phyloP scores from a whole-genome alignment of 2,888 invertebrate genomes.

The Matsumyia berberina region DNA sequence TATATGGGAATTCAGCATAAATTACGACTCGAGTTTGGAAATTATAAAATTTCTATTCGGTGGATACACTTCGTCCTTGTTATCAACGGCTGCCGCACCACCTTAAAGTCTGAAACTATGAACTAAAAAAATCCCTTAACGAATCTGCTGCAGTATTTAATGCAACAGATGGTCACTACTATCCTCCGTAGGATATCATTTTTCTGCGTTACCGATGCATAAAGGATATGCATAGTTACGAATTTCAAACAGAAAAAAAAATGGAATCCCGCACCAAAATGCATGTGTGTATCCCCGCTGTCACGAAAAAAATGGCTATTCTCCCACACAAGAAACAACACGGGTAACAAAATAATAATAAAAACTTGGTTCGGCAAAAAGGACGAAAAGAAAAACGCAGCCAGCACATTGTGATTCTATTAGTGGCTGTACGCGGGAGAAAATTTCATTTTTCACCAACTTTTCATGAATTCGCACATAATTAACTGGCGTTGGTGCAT shows the following conservation, averaged over 20 bases:
- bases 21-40: constrained; percentile 64
- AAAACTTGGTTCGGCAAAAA: constrained; percentile 35
- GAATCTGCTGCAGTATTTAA: constrained; percentile 61
- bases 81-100: constrained; percentile 36
- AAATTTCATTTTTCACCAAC: constrained; percentile 65
- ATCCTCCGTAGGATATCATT: constrained; percentile 50
- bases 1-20: constrained; percentile 64
- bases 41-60: constrained; percentile 70
- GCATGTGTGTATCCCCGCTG: constrained; percentile 44
- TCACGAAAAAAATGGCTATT: constrained; percentile 51
- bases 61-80: constrained; percentile 52
- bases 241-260: constrained; percentile 46
- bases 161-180: constrained; percentile 73
- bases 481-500: constrained; percentile 71
- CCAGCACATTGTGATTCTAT: constrained; percentile 66
- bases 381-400: constrained; percentile 26
- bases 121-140: constrained; percentile 34
- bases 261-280: neutral
- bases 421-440: constrained; percentile 58
- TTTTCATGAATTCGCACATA: constrained; percentile 75
- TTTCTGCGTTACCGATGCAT: constrained; percentile 48
- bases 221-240: constrained; percentile 48
- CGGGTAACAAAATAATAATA: constrained; percentile 50
- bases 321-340: constrained; percentile 43
- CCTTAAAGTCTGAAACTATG: constrained; percentile 29